phyloP scores from a whole-genome alignment of 1,140 invertebrate species.

The Argopecten irradians region DNA sequence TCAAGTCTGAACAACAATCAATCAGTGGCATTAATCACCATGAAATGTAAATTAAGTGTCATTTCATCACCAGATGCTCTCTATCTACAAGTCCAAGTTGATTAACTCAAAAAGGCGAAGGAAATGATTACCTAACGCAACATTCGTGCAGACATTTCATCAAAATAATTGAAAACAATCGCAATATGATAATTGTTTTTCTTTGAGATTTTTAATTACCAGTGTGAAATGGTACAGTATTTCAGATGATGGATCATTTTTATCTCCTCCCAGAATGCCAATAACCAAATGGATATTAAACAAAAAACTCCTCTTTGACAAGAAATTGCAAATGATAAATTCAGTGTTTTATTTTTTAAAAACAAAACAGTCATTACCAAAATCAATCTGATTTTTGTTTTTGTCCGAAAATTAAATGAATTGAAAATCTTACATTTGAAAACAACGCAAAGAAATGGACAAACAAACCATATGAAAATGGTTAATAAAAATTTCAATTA shows the following conservation, averaged over 20 bases:
- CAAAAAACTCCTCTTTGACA: not conserved
- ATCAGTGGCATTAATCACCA: not conserved
- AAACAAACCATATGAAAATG: too few relatives aligned
- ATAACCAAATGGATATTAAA: not conserved
- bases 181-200: constrained; percentile 18
- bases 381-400: not conserved
- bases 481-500: too few relatives aligned
- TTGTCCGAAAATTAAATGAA: not conserved
- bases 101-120: not conserved
- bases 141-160: not conserved
- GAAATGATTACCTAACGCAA: not conserved
- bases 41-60: constrained; percentile 18
- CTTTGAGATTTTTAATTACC: constrained; percentile 18
- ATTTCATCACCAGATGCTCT: not conserved
- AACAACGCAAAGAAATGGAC: not conserved
- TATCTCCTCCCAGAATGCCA: not conserved
- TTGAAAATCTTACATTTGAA: not conserved
- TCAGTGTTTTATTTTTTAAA: not conserved
- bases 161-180: constrained; percentile 23
- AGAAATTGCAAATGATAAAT: not conserved
- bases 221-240: not conserved
- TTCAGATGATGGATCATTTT: not conserved
- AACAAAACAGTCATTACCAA: too few relatives aligned
- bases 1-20: not conserved
- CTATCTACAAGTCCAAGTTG: not conserved